Conservation (phyloP, 2,888 invertebrate species). For the Pomacea canaliculata region DNA sequence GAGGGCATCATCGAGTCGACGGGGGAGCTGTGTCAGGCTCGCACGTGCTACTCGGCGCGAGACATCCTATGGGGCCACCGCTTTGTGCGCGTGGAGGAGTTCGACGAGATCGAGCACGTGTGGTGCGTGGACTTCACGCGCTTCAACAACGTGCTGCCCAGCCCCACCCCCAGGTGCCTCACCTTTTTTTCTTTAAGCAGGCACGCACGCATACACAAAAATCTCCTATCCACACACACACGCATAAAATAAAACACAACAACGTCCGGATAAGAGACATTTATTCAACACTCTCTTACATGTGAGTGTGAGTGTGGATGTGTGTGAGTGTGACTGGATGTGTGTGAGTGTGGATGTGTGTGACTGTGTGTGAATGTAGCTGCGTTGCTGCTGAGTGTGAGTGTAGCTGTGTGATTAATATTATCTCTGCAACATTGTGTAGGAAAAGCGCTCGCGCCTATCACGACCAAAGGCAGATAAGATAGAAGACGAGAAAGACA, state of each 20-base stretch:
- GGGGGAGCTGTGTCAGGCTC: constrained; percentile 70
- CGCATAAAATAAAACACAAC: no score
- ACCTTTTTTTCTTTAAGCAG: no score
- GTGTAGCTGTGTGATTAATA: no score
- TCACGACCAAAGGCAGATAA: background rate
- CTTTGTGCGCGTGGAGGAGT: constrained; percentile 61
- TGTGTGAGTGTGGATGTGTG: no score
- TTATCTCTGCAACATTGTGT: background rate
- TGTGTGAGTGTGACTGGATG: no score
- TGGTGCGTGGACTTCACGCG: constrained; percentile 59
- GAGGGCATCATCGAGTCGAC: constrained; percentile 93
- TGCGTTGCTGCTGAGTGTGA: no score
- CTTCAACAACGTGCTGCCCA: constrained; percentile 43
- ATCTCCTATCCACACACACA: no score
- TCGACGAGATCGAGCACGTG: constrained; percentile 45
- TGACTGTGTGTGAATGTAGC: no score
- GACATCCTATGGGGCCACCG: constrained; percentile 66
- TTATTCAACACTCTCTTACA: no score
- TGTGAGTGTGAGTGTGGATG: no score
- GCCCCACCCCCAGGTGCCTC: constrained; percentile 31
- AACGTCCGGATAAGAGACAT: no score
- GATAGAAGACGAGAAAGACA: background rate
- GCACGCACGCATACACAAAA: no score
- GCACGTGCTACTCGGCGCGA: constrained; percentile 70
- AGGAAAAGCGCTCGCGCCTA: background rate